Evolutionary conservation across 2,888 invertebrate species (phyloP).

Genomic region (Athrips mouffetella): DNA sequence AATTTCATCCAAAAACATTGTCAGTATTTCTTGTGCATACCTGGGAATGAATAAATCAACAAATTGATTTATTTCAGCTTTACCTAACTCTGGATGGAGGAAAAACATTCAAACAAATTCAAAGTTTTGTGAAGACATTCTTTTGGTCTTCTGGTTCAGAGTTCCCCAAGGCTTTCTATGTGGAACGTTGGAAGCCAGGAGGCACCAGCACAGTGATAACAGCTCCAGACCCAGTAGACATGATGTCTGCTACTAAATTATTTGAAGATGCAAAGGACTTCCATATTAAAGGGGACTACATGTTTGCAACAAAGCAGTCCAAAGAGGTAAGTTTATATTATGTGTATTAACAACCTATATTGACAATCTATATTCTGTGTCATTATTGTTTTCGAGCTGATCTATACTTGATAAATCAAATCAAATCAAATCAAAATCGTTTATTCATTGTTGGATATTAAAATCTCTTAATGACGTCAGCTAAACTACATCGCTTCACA

Average conservation of each 20-base stretch:
- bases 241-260: slow-evolving; percentile 73
- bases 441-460: no score
- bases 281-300: slow-evolving; percentile 88
- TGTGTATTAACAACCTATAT: slow-evolving; percentile 7
- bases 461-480: no score
- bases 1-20: no score
- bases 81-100: slow-evolving; percentile 89
- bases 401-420: no score
- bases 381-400: no score
- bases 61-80: slow-evolving; percentile 76
- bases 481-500: no score
- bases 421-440: no score
- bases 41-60: background rate
- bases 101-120: slow-evolving; percentile 81
- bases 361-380: no score
- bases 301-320: slow-evolving; percentile 87
- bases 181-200: slow-evolving; percentile 83
- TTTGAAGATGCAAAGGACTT: slow-evolving; percentile 88
- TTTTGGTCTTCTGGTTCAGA: slow-evolving; percentile 82
- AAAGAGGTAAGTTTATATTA: slow-evolving; percentile 71
- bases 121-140: slow-evolving; percentile 87
- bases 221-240: slow-evolving; percentile 71
- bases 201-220: slow-evolving; percentile 84
- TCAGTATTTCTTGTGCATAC: no score
- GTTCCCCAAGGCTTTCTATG: slow-evolving; percentile 75